Evolutionary conservation across 2,113 vertebrate species (phyloP), one percentile per base, ranked within the genome.

Genomic region (Cariama cristata): DNA sequence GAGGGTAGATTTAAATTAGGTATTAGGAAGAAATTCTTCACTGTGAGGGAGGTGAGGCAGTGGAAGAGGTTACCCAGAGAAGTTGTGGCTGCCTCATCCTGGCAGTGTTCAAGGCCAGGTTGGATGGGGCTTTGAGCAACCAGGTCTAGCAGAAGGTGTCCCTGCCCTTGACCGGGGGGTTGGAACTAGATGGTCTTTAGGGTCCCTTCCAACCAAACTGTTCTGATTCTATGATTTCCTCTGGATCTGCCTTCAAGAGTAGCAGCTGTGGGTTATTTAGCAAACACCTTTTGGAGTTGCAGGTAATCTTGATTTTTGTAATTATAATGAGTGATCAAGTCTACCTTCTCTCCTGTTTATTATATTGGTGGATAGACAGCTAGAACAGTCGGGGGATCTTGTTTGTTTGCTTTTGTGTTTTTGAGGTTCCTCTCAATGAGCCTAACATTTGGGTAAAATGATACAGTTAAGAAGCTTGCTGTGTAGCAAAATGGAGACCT

Each of bases 251-350:
- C 12, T 75, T 81, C 60, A 88, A 50, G 60, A 49, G 47, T 9
- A 77, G 30, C 14, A 85, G 33, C 32, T 77, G 42, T 44, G 12
- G 35, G 38, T 72, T 64, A 69, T 49, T 23, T 58, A 56, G 19
- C 14, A 53, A 77, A 62, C 11, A 21, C 3, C 9, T 38, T 81
- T 35, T 53, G 10, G 30, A 82, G 42, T 24, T 0, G 0, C 56
- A 59, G 52, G 7, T 13, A 63, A 27, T 33, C 15, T 69, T 49
- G 28, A 56, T 49, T 52, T 44, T 53, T 45, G 90, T 59, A 85
- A 67, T 38, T 38, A 38, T 38, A 38, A 27, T 38, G 50, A 76
- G 18, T 3, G 4, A 63, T 15, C 8, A 79, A 38, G 82, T 91
- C 53, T 73, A 2, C 35, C 49, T 88, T 85, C 33, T 88, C 12